Percentiles rank a stretch among this genome's conserved stretches.
Conservation (phyloP, 2,113 vertebrate genomes). For the Corythoichthys haematopterus region DNA sequence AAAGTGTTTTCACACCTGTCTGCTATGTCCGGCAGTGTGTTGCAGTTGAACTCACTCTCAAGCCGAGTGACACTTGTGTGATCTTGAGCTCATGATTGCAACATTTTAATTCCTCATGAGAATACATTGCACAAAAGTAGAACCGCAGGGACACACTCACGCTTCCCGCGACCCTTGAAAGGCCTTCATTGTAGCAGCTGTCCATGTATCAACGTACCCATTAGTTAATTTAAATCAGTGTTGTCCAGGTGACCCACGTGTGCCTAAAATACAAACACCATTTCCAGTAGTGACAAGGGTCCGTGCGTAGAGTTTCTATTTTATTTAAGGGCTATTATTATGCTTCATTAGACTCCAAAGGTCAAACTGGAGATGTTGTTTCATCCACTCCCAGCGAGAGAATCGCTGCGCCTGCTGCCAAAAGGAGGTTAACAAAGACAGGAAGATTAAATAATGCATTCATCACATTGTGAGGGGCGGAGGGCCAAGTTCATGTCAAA, state of each 20-base stretch:
- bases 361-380: conserved; percentile 78
- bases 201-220: conserved; percentile 67
- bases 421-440: conserved; percentile 93
- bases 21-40: neutral
- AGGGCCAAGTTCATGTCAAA: conserved; percentile 94
- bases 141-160: conserved; percentile 60
- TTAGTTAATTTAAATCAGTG: conserved; percentile 62
- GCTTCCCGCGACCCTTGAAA: conserved; percentile 80
- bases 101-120: neutral
- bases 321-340: conserved; percentile 77
- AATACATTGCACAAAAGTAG: neutral
- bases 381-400: conserved; percentile 72
- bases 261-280: conserved; percentile 59
- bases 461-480: conserved; percentile 85
- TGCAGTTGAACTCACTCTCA: neutral
- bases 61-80: neutral
- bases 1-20: neutral
- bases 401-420: conserved; percentile 76
- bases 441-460: conserved; percentile 98
- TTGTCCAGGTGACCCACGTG: conserved; percentile 71
- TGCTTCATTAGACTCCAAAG: conserved; percentile 55
- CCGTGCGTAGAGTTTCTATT: conserved; percentile 73
- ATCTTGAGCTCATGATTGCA: neutral
- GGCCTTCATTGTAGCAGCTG: conserved; percentile 81
- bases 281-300: conserved; percentile 65